phyloP scores from a whole-genome alignment of 2,888 invertebrate genomes.

The Agriopis leucophaearia region DNA sequence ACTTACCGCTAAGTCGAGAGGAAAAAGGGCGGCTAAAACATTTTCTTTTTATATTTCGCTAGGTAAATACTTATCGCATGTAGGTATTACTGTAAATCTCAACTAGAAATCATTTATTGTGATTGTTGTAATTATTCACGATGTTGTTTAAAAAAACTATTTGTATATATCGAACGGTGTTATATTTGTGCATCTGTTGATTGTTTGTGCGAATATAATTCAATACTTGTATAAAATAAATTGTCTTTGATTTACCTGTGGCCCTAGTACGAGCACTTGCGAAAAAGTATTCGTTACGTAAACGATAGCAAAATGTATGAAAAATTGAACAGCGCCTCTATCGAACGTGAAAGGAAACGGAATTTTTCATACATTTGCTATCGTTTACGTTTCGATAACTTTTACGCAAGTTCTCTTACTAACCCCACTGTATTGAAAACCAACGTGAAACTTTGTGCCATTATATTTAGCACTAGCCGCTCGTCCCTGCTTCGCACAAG shows the following conservation, averaged over 20 bases:
- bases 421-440: neutral
- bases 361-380: too few relatives aligned
- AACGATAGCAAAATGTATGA: too few relatives aligned
- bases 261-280: too few relatives aligned
- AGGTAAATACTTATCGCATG: neutral
- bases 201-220: conserved; percentile 80
- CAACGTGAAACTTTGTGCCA: too few relatives aligned
- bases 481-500: too few relatives aligned
- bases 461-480: too few relatives aligned
- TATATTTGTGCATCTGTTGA: conserved; percentile 71
- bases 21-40: neutral
- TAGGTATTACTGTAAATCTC: conserved; percentile 37
- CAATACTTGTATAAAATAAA: conserved; percentile 50
- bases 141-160: conserved; percentile 66
- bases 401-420: too few relatives aligned
- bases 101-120: conserved; percentile 53
- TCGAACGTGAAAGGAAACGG: too few relatives aligned
- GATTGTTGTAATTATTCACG: conserved; percentile 64
- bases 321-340: too few relatives aligned
- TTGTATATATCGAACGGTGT: conserved; percentile 56
- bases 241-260: conserved; percentile 36
- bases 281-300: too few relatives aligned
- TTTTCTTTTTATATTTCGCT: neutral
- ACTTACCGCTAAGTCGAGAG: neutral
- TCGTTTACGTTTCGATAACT: too few relatives aligned